phyloP scores from a whole-genome alignment of 1,140 invertebrate genomes.

The Halictus rubicundus region DNA sequence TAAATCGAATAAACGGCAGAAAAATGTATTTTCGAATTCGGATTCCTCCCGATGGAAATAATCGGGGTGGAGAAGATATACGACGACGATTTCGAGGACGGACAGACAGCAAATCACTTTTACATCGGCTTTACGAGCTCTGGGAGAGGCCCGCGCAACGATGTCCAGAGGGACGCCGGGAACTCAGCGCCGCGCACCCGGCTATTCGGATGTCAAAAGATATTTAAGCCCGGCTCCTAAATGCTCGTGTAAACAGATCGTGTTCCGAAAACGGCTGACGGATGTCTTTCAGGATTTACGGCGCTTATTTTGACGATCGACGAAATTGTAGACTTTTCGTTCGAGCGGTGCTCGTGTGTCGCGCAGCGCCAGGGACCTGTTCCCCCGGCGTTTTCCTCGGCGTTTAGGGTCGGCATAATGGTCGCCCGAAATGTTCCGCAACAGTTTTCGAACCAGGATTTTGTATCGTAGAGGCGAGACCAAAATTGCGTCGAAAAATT shows the following conservation, averaged over 20 bases:
- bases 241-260: conserved; percentile 52
- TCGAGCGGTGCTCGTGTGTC: neutral
- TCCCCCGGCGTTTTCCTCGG: neutral
- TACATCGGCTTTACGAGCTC: conserved; percentile 49
- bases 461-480: too few relatives aligned
- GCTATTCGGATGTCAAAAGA: conserved; percentile 42
- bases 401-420: neutral
- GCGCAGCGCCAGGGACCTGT: neutral
- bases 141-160: neutral
- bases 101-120: conserved; percentile 53
- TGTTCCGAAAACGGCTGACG: conserved; percentile 22
- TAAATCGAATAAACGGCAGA: too few relatives aligned
- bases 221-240: conserved; percentile 52
- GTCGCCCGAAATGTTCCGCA: neutral
- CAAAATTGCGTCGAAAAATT: too few relatives aligned
- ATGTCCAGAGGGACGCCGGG: conserved; percentile 24
- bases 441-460: neutral
- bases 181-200: conserved; percentile 10
- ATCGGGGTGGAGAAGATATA: conserved; percentile 10
- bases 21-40: conserved; percentile 5
- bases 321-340: neutral
- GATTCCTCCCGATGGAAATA: neutral
- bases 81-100: conserved; percentile 1
- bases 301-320: neutral
- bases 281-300: conserved; percentile 19